Base-by-base conservation (phyloP, 2,113 vertebrate genomes). In the Nematolebias whitei region DNA sequence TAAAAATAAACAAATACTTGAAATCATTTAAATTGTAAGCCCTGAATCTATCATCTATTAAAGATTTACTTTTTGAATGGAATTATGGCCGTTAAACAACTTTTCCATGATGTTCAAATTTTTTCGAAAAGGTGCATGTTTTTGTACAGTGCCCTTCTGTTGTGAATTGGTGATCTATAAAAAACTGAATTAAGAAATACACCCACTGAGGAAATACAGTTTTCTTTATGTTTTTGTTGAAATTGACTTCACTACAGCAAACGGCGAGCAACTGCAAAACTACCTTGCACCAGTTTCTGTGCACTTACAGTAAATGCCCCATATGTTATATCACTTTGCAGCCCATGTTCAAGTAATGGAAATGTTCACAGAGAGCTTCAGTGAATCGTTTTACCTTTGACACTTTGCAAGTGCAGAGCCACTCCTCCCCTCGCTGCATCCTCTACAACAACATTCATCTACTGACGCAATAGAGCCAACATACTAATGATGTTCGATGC, bases 311-410 rank as follows among this genome's bases (percentile, higher is more conserved):
- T 35, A 26, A 45, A 22, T 8, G 3, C 11, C 45, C 9, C 35
- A 53, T 68, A 51, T 49, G 60, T 62, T 81, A 51, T 71, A 51
- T 47, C 44, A 48, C 16, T 74, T 67, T 57, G 54, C 24, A 26
- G 41, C 62, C n/a, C 52, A 50, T 56, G 74, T 71, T 18, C n/a
- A 60, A 68, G 51, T 63, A 68, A 72, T 83, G 26, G 35, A 68
- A 78, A 70, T 61, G 58, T 73, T 40, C 49, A 64, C 39, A 61
- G 65, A 70, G 53, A 56, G 43, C 68, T 49, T 23, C 1, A 5
- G 29, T 26, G 39, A 29, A 58, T 61, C 16, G 20, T 60, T 62
- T 59, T 43, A 53, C 15, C 40, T 52, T 8, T 4, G 2, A 59
- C 4, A 22, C 22, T 53, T 72, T 39, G 41, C 43, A 16, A 60